phyloP scores from a whole-genome alignment of 2,888 invertebrate genomes.

The Caenorhabditis imperialis region DNA sequence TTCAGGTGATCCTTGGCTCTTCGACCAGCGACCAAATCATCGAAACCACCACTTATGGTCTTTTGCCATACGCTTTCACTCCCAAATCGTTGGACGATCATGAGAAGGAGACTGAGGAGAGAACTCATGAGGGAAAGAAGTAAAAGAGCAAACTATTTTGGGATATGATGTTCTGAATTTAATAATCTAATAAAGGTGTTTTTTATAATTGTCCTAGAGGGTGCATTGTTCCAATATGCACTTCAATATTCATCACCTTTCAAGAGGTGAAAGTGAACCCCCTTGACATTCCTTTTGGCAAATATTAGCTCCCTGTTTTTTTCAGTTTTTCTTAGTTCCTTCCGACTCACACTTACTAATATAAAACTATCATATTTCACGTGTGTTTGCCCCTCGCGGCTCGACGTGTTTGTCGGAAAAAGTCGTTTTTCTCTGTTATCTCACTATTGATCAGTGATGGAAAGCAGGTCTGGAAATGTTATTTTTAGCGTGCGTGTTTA shows the following conservation, averaged over 20 bases:
- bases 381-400: conserved; percentile 17
- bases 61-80: conserved; percentile 71
- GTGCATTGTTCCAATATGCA: conserved; percentile 7
- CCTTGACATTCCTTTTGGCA: too few relatives aligned
- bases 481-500: conserved; percentile 7
- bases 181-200: too few relatives aligned
- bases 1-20: conserved; percentile 67
- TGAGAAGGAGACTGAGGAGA: conserved; percentile 35
- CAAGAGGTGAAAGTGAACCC: neutral
- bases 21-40: conserved; percentile 54
- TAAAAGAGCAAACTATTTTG: too few relatives aligned
- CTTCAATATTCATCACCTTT: conserved; percentile 21
- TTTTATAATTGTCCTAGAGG: too few relatives aligned
- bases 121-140: conserved; percentile 15
- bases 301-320: too few relatives aligned
- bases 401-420: neutral
- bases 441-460: too few relatives aligned
- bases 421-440: too few relatives aligned
- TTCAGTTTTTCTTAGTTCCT: conserved; percentile 5
- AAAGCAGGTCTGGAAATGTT: too few relatives aligned
- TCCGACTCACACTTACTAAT: conserved; percentile 17
- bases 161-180: too few relatives aligned
- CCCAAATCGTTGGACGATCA: conserved; percentile 64
- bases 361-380: conserved; percentile 47
- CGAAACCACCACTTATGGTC: conserved; percentile 57